phyloP scores from a whole-genome alignment of 2,113 vertebrate species.

The Halichoerus grypus region DNA sequence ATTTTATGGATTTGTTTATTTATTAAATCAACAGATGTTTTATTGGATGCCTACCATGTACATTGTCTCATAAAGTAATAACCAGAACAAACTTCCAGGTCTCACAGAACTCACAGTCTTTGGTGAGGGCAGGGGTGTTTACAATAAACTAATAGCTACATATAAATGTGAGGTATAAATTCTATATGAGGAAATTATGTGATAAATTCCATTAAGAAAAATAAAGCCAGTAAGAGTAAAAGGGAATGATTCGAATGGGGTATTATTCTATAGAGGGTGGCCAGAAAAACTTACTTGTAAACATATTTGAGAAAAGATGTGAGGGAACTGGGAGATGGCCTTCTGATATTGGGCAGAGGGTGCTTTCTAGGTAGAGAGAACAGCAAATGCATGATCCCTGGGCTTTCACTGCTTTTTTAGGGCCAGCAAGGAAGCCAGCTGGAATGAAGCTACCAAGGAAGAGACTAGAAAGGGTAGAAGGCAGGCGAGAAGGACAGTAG shows the following conservation, averaged over 20 bases:
- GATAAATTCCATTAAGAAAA: constrained; percentile 13
- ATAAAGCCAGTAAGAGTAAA: neutral
- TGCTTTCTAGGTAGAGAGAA: neutral
- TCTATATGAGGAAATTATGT: neutral
- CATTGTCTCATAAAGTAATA: neutral
- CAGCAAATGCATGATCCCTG: neutral
- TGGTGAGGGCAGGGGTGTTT: rapidly evolving
- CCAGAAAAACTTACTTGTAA: neutral
- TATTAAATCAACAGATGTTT: neutral
- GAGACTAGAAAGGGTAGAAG: neutral
- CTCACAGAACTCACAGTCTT: neutral
- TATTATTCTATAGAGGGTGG: neutral
- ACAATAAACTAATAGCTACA: neutral
- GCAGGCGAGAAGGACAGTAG: no score
- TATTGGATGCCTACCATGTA: neutral
- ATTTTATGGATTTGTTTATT: constrained; percentile 15
- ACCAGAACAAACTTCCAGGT: neutral
- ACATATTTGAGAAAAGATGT: neutral
- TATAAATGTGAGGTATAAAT: neutral
- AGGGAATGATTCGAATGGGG: neutral
- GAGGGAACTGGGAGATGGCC: neutral
- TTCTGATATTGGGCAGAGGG: neutral
- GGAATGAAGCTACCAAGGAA: neutral
- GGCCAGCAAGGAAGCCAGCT: neutral
- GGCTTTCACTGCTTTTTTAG: neutral